A percentile compares a stretch with the other conserved stretches of the same genome.
Evolutionary conservation across 2,888 invertebrate species (phyloP).

Genomic region (Callyntrura guangdongensis): DNA sequence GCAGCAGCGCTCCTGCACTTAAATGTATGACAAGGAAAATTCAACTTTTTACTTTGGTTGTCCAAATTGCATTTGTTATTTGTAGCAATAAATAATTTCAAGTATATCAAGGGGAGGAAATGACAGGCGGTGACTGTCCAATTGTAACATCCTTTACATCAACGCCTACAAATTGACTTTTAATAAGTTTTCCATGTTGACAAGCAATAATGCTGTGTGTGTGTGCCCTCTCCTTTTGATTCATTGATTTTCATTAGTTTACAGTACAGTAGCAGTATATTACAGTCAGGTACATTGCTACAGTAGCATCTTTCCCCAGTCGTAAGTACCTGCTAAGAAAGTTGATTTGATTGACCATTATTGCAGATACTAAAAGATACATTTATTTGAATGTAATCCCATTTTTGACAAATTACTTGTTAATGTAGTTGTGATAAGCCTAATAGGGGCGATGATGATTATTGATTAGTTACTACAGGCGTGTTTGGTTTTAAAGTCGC

Average conservation of each 20-base stretch:
- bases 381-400: background rate
- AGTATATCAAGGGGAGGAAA: background rate
- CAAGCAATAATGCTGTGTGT: background rate
- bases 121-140: background rate
- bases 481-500: no score
- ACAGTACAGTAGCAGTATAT: slow-evolving; percentile 18
- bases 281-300: background rate
- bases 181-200: slow-evolving; percentile 50
- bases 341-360: slow-evolving; percentile 25
- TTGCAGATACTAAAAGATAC: background rate
- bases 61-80: background rate
- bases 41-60: background rate
- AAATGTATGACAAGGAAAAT: background rate
- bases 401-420: no score
- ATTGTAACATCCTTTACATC: background rate
- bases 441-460: background rate
- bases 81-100: background rate
- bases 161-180: background rate
- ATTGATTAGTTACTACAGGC: background rate
- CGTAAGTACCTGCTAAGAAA: background rate
- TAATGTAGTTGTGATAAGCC: background rate
- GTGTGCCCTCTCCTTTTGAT: background rate
- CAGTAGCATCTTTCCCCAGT: background rate
- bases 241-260: background rate
- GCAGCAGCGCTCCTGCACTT: background rate